Evolutionary conservation across 2,888 invertebrate genomes (phyloP).

Genomic region (Minunthozetes semirufus): DNA sequence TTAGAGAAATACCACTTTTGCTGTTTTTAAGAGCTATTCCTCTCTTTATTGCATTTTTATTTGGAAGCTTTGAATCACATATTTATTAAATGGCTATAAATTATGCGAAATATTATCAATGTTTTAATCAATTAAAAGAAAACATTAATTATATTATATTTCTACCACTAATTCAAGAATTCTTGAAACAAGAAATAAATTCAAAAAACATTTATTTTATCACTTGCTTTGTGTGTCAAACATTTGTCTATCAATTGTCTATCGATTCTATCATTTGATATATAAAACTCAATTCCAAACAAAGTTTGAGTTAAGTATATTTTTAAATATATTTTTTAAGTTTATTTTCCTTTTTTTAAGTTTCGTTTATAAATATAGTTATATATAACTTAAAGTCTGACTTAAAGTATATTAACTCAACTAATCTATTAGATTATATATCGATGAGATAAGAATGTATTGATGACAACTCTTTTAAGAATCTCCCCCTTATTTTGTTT

Average conservation of each 20-base stretch:
- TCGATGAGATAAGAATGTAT: too few species aligned
- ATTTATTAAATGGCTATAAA: neutral
- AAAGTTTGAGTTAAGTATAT: neutral
- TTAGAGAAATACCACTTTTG: neutral
- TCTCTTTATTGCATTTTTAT: neutral
- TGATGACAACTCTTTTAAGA: too few species aligned
- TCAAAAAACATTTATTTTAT: constrained; percentile 10
- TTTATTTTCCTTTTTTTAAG: neutral
- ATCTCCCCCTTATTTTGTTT: too few species aligned
- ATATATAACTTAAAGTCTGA: too few species aligned
- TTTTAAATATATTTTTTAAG: neutral
- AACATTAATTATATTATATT: constrained; percentile 2
- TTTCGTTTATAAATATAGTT: too few species aligned
- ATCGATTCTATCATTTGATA: neutral
- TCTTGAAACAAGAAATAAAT: constrained; percentile 1
- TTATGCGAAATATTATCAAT: neutral
- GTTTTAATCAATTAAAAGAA: neutral
- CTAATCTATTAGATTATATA: too few species aligned
- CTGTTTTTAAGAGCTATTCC: neutral
- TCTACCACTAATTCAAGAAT: constrained; percentile 12
- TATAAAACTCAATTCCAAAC: neutral
- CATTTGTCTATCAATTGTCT: neutral
- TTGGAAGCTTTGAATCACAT: constrained; percentile 4
- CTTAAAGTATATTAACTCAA: too few species aligned
- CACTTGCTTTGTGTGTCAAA: neutral